Evolutionary conservation across 2,113 vertebrate species (phyloP).

Genomic region (Sphyrna mokarran): DNA sequence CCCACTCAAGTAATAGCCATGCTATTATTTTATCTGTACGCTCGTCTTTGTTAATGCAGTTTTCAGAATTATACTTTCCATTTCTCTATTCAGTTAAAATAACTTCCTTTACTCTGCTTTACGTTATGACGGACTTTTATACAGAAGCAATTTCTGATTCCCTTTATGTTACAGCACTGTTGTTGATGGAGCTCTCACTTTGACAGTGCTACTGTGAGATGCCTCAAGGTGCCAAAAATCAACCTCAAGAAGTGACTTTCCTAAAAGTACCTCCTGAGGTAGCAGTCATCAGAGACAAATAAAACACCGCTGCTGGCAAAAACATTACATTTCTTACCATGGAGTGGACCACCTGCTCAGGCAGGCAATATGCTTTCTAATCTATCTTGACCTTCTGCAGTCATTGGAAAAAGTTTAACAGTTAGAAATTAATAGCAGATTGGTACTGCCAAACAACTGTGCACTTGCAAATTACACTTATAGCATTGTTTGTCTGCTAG

Average conservation of each 20-base stretch:
- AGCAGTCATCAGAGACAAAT: neutral
- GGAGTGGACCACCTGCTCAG: neutral
- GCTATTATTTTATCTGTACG: neutral
- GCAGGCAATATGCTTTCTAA: neutral
- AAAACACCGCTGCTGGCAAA: neutral
- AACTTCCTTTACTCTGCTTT: neutral
- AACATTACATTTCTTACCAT: neutral
- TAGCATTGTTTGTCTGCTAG: neutral
- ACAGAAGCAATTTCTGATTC: neutral
- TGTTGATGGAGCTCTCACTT: neutral
- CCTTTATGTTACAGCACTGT: neutral
- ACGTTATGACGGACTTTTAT: neutral
- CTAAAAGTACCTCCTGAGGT: neutral
- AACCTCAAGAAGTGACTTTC: neutral
- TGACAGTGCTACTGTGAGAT: neutral
- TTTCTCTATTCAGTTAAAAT: neutral
- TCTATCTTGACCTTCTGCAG: neutral
- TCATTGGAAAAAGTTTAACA: constrained; percentile 1
- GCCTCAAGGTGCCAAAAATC: neutral
- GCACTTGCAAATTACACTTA: neutral
- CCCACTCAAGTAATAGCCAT: neutral
- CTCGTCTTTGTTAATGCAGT: neutral
- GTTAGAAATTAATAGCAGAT: neutral
- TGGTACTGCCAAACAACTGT: neutral
- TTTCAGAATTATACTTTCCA: neutral